A percentile compares a stretch with the other conserved stretches of the same genome.
These are phyloP conservation scores for Trematomus loennbergii DNA, from an alignment of 2,113 vertebrate genomes.

Conservation along the genomic window DNA sequence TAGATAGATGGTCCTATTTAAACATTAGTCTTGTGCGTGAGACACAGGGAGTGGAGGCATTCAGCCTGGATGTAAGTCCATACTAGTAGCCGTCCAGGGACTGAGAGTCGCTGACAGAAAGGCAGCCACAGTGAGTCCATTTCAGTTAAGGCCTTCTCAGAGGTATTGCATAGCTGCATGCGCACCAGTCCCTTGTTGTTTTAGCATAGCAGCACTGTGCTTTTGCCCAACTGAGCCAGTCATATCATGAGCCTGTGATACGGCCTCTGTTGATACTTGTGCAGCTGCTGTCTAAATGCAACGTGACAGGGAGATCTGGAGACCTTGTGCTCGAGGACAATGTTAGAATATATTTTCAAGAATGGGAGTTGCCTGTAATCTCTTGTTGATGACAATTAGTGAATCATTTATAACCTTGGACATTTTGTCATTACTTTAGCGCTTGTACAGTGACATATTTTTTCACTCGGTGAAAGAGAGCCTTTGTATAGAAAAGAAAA, in stretches of 20 bases:
- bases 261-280: conserved; percentile 40
- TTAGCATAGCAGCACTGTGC: conserved; percentile 32
- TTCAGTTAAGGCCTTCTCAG: conserved; percentile 12
- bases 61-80: conserved; percentile 3
- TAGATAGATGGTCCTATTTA: background rate
- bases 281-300: conserved; percentile 47
- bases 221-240: conserved; percentile 28
- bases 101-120: conserved; percentile 34
- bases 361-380: background rate
- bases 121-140: conserved; percentile 28
- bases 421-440: background rate
- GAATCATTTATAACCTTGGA: background rate
- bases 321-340: conserved; percentile 10
- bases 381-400: background rate
- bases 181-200: conserved; percentile 27
- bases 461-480: background rate
- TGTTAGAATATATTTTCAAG: background rate
- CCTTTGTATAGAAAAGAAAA: background rate
- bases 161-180: conserved; percentile 31
- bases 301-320: background rate
- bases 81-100: conserved; percentile 4
- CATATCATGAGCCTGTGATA: conserved; percentile 45
- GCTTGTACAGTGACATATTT: background rate
- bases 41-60: conserved; percentile 2
- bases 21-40: background rate